phyloP scores from a whole-genome alignment of 2,888 invertebrate species.

The Aporophyla lueneburgensis region DNA sequence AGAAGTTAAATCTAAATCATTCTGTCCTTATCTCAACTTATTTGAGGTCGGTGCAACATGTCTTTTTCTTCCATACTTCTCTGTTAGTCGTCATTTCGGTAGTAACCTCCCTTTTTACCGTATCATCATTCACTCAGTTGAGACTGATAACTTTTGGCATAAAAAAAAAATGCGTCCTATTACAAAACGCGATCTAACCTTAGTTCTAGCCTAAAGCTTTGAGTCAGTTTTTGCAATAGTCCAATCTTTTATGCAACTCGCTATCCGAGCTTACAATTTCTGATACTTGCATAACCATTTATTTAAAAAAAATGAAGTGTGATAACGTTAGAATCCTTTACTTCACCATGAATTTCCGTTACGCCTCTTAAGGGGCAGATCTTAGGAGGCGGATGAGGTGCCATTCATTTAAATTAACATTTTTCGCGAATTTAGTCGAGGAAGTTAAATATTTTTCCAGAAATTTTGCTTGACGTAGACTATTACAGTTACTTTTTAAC shows the following conservation, averaged over 20 bases:
- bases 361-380: constrained; percentile 42
- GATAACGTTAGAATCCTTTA: constrained; percentile 32
- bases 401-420: constrained; percentile 65
- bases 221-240: neutral
- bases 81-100: too few species aligned
- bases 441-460: constrained; percentile 47
- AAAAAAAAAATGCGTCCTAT: too few species aligned
- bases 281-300: neutral
- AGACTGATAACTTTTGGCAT: too few species aligned
- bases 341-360: constrained; percentile 31
- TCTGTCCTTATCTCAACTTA: too few species aligned
- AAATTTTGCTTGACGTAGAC: constrained; percentile 35
- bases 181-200: too few species aligned
- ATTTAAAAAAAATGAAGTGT: constrained; percentile 24
- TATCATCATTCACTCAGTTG: too few species aligned
- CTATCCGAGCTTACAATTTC: neutral
- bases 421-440: constrained; percentile 48
- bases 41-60: too few species aligned
- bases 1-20: too few species aligned
- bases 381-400: constrained; percentile 44
- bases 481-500: constrained; percentile 42
- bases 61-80: too few species aligned
- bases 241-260: too few species aligned
- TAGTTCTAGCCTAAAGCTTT: too few species aligned
- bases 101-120: too few species aligned